Conservation (phyloP, 2,888 invertebrate genomes). For the Mythimna vitellina region DNA sequence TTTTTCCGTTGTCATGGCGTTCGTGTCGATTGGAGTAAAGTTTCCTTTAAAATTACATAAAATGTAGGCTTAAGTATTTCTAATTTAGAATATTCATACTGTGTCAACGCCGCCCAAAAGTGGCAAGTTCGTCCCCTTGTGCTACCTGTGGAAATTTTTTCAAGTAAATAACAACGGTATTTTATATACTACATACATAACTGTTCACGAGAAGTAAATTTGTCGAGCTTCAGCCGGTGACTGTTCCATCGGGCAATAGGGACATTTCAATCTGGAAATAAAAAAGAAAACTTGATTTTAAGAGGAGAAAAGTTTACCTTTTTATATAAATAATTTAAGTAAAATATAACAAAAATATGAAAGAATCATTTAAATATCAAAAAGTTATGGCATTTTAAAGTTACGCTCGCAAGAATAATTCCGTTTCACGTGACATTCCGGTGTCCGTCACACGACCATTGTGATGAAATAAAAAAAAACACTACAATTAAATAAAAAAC, state of each 20-base stretch:
- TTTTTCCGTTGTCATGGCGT: background rate
- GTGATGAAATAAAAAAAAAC: too few relatives aligned
- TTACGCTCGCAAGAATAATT: too few relatives aligned
- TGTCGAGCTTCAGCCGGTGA: conserved; percentile 97
- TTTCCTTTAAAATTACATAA: background rate
- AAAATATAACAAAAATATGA: too few relatives aligned
- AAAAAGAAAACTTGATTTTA: conserved; percentile 11
- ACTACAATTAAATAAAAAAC: too few relatives aligned
- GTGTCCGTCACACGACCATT: too few relatives aligned
- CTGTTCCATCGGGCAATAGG: conserved; percentile 99
- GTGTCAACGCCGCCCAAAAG: conserved; percentile 25
- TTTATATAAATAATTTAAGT: background rate
- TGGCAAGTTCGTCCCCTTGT: conserved; percentile 48
- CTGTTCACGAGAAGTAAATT: conserved; percentile 95
- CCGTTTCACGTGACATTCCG: too few relatives aligned
- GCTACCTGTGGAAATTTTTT: conserved; percentile 47
- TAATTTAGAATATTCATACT: background rate
- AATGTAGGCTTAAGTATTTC: background rate
- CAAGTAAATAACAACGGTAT: conserved; percentile 48
- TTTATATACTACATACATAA: conserved; percentile 19
- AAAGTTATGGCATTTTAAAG: too few relatives aligned
- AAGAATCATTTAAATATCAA: too few relatives aligned
- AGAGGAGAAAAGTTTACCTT: too few relatives aligned
- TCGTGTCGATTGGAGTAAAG: background rate
- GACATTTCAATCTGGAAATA: conserved; percentile 97